Evolutionary conservation across 2,797 vertebrate genomes (phyloP).

Genomic region (Zenarchopterus dispar): DNA sequence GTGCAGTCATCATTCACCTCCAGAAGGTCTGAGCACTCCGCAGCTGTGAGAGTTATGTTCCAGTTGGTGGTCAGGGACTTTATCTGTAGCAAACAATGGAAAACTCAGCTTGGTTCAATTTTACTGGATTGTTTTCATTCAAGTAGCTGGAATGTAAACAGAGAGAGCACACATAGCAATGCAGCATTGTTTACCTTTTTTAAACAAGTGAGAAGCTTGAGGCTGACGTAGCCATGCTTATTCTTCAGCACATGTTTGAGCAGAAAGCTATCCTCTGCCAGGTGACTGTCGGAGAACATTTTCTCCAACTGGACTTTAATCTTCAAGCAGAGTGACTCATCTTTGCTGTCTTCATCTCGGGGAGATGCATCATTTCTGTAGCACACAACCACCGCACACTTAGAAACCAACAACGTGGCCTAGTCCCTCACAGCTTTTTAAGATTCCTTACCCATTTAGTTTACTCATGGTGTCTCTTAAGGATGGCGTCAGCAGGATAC

Average conservation of each 20-base stretch:
- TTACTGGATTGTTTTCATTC: conserved; percentile 25
- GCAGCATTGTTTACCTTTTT: conserved; percentile 49
- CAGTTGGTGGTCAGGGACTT: conserved; percentile 84
- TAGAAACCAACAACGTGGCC: conserved; percentile 1
- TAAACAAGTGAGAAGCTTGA: conserved; percentile 67
- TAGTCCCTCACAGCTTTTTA: conserved; percentile 14
- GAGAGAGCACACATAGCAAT: conserved; percentile 14
- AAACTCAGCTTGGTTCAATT: conserved; percentile 48
- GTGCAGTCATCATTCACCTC: conserved; percentile 85
- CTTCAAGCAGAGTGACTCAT: conserved; percentile 38
- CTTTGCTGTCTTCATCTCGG: conserved; percentile 19
- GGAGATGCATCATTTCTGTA: conserved; percentile 29
- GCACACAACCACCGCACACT: conserved; percentile 26
- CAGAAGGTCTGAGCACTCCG: conserved; percentile 77
- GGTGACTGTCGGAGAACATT: conserved; percentile 57
- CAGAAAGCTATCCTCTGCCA: conserved; percentile 66
- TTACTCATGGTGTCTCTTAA: conserved; percentile 43
- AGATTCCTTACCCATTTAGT: conserved; percentile 46
- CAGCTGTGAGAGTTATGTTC: conserved; percentile 79
- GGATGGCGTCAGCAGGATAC: conserved; percentile 4
- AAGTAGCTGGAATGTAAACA: conserved; percentile 27
- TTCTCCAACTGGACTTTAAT: conserved; percentile 60
- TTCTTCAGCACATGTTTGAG: conserved; percentile 64
- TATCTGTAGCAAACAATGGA: conserved; percentile 72
- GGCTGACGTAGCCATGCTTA: conserved; percentile 56